These are phyloP conservation scores for Phortica okadai DNA, from an alignment of 2,888 invertebrate species.

Conservation along the genomic window DNA sequence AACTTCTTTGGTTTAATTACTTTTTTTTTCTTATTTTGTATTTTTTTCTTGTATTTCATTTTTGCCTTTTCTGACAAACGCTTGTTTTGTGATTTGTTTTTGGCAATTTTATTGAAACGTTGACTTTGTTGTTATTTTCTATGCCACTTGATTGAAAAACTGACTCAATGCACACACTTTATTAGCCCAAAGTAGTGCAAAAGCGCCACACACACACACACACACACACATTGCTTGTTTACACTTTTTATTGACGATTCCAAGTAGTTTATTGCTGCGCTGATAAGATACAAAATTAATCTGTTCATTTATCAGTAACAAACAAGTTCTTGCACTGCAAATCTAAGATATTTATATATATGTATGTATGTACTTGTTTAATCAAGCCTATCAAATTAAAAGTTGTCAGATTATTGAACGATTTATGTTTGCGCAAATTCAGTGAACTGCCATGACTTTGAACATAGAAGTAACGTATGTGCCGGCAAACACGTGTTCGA, in stretches of 20 bases:
- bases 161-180: not conserved
- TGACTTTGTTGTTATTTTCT: not conserved
- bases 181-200: not conserved
- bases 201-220: not conserved
- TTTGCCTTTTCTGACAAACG: not conserved
- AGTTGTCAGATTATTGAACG: too few species aligned
- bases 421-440: too few species aligned
- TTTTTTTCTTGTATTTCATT: not conserved
- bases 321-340: not conserved
- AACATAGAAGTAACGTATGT: too few species aligned
- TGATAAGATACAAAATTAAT: not conserved
- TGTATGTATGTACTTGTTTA: too few species aligned
- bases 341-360: too few species aligned
- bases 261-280: not conserved
- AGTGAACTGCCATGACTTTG: too few species aligned
- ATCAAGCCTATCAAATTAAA: too few species aligned
- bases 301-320: not conserved
- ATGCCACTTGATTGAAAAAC: not conserved
- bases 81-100: not conserved
- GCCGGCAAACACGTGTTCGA: too few species aligned
- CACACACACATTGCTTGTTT: too few species aligned
- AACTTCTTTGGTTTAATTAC: not conserved
- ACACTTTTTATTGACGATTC: not conserved
- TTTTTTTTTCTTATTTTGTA: not conserved
- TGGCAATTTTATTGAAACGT: not conserved